Evolutionary conservation across 2,797 vertebrate genomes (phyloP), one percentile per base, ranked within the genome.

Genomic region (Pelochelys cantorii): DNA sequence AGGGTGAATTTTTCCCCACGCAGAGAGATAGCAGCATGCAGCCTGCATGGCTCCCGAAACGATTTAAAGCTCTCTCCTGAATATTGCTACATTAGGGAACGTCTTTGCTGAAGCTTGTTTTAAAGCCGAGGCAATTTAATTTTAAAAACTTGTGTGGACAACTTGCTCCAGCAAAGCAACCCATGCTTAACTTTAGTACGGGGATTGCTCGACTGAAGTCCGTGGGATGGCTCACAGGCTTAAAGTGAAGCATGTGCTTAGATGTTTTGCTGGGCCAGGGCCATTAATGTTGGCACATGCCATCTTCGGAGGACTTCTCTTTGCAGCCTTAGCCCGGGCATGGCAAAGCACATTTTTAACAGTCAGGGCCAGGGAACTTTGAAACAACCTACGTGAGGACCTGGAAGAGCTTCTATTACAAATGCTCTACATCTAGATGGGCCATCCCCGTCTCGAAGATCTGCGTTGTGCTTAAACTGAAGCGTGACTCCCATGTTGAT

Each of bases 271-370:
- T 37, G 34, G 65, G n/a, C 20, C 60, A 57, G 53, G 34, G 57
- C 12, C 62, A 7, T 27, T 52, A 13, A 11, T 4, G 27, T 57
- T 0, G 0, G 31, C 62, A 75, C 0, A 0, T 0, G 1, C 7
- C 2, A 0, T 31, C 31, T 8, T 34, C 0, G 0, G 1, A 34
- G 53, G 85, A 31, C 27, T 14, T 88, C 71, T 60, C 52, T 2
- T 0, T 0, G 11, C 59, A 48, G 83, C 77, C 17, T 12, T 0
- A 0, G 65, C 18, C n/a, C 65, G 11, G 65, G 22, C 14, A 14
- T 27, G 80, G 62, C 15, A 88, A 91, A 88, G 42, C 8, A 84
- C 55, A 14, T 23, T 79, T 90, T n/a, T 57, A 89, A 53, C 15
- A 87, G 55, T 78, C 0, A 82, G 14, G 18, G 15, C 59, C n/a